Percentiles rank a stretch among this genome's conserved stretches.
These are phyloP conservation scores for Eupithecia exiguata DNA, from an alignment of 2,888 invertebrate species.

Conservation along the genomic window DNA sequence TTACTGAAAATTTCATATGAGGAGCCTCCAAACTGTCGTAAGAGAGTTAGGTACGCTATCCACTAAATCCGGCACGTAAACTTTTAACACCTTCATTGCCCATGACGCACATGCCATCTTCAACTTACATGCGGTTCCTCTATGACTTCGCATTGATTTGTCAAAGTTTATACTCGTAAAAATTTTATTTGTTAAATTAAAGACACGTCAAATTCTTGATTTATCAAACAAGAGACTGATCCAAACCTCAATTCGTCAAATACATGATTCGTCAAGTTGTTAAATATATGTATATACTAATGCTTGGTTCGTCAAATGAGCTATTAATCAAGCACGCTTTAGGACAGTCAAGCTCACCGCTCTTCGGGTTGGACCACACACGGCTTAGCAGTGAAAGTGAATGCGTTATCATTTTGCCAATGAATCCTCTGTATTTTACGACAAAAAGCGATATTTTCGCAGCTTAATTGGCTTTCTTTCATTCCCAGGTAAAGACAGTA, in stretches of 20 bases:
- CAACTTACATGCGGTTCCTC: too few relatives aligned
- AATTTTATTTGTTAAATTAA: too few relatives aligned
- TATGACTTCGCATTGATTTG: too few relatives aligned
- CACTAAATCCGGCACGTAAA: not conserved
- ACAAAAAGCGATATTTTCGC: constrained; percentile 8
- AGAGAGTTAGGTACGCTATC: not conserved
- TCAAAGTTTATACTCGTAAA: too few relatives aligned
- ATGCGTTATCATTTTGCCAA: not conserved
- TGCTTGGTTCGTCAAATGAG: too few relatives aligned
- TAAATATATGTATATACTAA: too few relatives aligned
- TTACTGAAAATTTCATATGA: not conserved
- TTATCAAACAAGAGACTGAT: too few relatives aligned
- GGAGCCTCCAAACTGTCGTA: not conserved
- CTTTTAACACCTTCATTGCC: not conserved
- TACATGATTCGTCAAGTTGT: too few relatives aligned
- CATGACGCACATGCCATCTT: not conserved
- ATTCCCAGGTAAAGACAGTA: constrained; percentile 30
- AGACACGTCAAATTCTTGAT: too few relatives aligned
- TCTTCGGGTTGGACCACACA: not conserved
- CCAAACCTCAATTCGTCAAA: too few relatives aligned
- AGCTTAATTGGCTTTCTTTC: not conserved
- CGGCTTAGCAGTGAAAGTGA: not conserved
- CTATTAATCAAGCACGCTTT: too few relatives aligned
- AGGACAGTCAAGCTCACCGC: too few relatives aligned
- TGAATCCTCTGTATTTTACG: not conserved